These are phyloP conservation scores for Microplitis demolitor DNA, from an alignment of 1,140 invertebrate species.

Conservation along the genomic window DNA sequence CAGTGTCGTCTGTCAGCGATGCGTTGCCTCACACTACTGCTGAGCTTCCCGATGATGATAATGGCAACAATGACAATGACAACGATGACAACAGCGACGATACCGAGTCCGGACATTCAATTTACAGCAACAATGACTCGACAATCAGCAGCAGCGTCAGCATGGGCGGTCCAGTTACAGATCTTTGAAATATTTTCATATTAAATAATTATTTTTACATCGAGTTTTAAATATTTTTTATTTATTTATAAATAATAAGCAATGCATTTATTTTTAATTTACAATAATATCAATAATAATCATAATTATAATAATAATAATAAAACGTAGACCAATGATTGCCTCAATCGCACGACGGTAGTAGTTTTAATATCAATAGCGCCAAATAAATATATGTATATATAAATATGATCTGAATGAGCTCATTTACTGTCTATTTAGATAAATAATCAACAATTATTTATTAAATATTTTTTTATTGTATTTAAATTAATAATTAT, in stretches of 20 bases:
- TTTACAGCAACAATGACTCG: constrained; percentile 11
- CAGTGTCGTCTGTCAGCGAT: neutral
- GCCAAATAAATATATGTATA: constrained; percentile 14
- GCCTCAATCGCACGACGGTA: neutral
- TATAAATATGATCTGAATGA: neutral
- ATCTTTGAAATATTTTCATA: constrained; percentile 38
- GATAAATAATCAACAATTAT: too few relatives aligned
- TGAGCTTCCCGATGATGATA: neutral
- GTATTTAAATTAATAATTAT: too few relatives aligned
- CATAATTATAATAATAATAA: too few relatives aligned
- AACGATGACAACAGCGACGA: constrained; percentile 16
- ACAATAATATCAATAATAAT: too few relatives aligned
- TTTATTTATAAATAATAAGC: neutral
- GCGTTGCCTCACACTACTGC: neutral
- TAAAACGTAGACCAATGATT: too few relatives aligned
- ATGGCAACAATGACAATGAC: constrained; percentile 28
- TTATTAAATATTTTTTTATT: too few relatives aligned
- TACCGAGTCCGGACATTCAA: constrained; percentile 15
- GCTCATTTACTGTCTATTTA: too few relatives aligned
- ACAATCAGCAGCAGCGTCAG: constrained; percentile 36
- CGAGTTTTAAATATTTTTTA: constrained; percentile 9
- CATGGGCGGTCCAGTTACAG: constrained; percentile 54
- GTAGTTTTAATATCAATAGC: constrained; percentile 10
- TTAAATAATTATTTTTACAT: neutral
- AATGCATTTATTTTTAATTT: too few relatives aligned